Percentiles rank a stretch among this genome's conserved stretches.
These are phyloP conservation scores for Drosophila testacea DNA, from an alignment of 2,888 invertebrate genomes.

Conservation along the genomic window DNA sequence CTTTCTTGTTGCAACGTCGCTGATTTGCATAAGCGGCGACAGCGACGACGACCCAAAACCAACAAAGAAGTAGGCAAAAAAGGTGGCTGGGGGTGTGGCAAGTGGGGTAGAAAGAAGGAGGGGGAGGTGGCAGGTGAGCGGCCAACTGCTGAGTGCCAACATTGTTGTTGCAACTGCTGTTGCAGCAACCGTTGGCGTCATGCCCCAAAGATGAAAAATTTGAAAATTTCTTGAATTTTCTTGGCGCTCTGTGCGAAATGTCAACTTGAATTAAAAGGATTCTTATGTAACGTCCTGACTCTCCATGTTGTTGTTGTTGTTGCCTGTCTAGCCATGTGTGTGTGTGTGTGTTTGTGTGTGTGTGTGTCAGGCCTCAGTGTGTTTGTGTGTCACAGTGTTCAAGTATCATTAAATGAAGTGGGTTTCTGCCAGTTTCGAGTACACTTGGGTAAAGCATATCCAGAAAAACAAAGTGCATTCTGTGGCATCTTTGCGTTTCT, in stretches of 20 bases:
- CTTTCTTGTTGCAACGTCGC: slow-evolving; percentile 53
- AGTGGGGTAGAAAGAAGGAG: not conserved
- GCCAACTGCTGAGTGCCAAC: slow-evolving; percentile 72
- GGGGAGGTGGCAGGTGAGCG: slow-evolving; percentile 45
- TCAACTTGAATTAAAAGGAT: slow-evolving; percentile 84
- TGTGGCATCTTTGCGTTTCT: slow-evolving; percentile 76
- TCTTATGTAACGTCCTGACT: slow-evolving; percentile 76
- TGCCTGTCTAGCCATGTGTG: slow-evolving; percentile 62
- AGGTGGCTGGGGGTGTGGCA: not conserved
- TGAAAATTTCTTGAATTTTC: slow-evolving; percentile 81
- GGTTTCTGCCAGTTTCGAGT: slow-evolving; percentile 83
- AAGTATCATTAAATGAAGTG: slow-evolving; percentile 85
- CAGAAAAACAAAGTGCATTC: slow-evolving; percentile 83
- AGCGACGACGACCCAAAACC: slow-evolving; percentile 71
- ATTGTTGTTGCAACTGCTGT: slow-evolving; percentile 61
- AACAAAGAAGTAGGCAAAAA: slow-evolving; percentile 54
- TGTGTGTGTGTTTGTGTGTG: slow-evolving; percentile 69
- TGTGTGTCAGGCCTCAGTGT: slow-evolving; percentile 65
- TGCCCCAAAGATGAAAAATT: slow-evolving; percentile 80
- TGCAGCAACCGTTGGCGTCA: slow-evolving; percentile 44
- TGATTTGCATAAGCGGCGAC: slow-evolving; percentile 82
- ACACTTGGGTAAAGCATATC: slow-evolving; percentile 84
- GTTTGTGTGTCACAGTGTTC: slow-evolving; percentile 83
- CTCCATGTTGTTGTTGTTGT: slow-evolving; percentile 28
- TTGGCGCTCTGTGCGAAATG: slow-evolving; percentile 74